Conservation (phyloP, 2,888 invertebrate genomes). For the Lithodes maja region DNA sequence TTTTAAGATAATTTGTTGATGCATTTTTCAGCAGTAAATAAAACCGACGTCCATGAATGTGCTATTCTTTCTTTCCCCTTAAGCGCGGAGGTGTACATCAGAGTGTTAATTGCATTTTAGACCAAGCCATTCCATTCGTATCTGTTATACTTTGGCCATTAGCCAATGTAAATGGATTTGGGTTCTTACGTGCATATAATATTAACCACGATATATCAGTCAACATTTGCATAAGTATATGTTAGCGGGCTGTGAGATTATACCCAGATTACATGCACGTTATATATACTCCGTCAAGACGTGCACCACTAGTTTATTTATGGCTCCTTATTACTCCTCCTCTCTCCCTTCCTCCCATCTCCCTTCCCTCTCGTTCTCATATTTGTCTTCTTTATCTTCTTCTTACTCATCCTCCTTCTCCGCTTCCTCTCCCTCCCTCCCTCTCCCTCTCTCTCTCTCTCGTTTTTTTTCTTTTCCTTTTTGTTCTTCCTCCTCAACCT, state of each 20-base stretch:
- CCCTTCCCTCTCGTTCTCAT: constrained; percentile 5
- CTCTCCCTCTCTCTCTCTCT: not conserved
- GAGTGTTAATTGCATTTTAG: constrained; percentile 57
- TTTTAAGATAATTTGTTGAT: constrained; percentile 59
- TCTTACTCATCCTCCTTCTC: not conserved
- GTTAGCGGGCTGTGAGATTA: constrained; percentile 59
- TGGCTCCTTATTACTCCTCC: not conserved
- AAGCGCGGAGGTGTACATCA: constrained; percentile 49
- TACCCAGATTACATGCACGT: constrained; percentile 52
- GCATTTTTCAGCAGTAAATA: constrained; percentile 62
- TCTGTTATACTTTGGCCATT: constrained; percentile 58
- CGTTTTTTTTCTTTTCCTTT: not conserved
- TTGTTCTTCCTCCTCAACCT: not conserved
- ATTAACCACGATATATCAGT: constrained; percentile 62
- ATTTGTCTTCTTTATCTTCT: constrained; percentile 1
- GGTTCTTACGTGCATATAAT: constrained; percentile 61
- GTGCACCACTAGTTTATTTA: constrained; percentile 47
- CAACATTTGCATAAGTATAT: constrained; percentile 64
- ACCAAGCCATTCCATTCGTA: constrained; percentile 59
- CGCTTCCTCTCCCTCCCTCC: not conserved
- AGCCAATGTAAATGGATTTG: constrained; percentile 66
- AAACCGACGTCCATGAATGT: constrained; percentile 37
- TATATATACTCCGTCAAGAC: constrained; percentile 56
- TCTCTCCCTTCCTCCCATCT: not conserved
- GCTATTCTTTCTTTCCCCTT: not conserved